Evolutionary conservation across 2,888 invertebrate species (phyloP).

Genomic region (Zelleria hepariella): DNA sequence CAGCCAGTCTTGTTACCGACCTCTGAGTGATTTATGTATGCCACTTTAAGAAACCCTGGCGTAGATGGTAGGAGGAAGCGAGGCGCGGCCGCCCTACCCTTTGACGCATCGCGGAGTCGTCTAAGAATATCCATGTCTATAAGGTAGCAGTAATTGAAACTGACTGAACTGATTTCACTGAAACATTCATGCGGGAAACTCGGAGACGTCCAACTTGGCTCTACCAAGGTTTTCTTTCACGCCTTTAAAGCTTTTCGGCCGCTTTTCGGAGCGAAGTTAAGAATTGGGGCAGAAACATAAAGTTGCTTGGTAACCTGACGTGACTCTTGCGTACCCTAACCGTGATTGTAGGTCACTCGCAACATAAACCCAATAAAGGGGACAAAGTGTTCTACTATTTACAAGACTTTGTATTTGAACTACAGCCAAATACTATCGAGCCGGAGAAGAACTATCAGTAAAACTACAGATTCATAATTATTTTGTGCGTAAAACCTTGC

Average conservation of each 20-base stretch:
- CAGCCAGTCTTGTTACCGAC: too few relatives aligned
- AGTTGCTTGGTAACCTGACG: not conserved
- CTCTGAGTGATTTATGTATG: too few relatives aligned
- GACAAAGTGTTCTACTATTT: not conserved
- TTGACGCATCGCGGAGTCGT: not conserved
- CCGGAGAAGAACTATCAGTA: too few relatives aligned
- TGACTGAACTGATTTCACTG: not conserved
- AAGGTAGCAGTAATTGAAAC: not conserved
- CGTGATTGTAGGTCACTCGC: not conserved
- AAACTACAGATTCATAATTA: too few relatives aligned
- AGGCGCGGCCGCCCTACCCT: constrained; percentile 1
- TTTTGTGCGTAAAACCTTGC: too few relatives aligned
- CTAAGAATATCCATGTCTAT: too few relatives aligned
- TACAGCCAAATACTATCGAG: too few relatives aligned
- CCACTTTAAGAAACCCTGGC: too few relatives aligned
- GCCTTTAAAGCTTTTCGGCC: not conserved
- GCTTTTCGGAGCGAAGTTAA: not conserved
- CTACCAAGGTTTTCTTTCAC: not conserved
- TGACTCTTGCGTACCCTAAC: not conserved
- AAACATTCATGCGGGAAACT: too few relatives aligned
- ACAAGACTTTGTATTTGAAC: too few relatives aligned
- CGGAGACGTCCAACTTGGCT: not conserved
- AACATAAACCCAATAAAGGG: not conserved
- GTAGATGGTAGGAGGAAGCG: not conserved
- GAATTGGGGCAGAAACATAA: not conserved